A percentile compares a stretch with the other conserved stretches of the same genome.
phyloP scores from a whole-genome alignment of 1,140 invertebrate genomes.

The Orussus abietinus region DNA sequence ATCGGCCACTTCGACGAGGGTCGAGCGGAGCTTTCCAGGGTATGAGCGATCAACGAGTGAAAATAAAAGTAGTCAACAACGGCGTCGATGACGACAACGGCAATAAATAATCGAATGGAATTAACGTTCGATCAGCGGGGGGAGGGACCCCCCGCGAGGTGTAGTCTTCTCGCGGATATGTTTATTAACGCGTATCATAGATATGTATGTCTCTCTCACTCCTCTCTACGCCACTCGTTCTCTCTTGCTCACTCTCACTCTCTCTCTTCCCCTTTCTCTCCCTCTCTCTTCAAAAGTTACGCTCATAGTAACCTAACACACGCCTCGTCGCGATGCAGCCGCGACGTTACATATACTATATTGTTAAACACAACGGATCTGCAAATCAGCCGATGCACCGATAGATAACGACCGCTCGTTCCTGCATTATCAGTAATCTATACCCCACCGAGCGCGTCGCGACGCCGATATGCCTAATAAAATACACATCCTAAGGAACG shows the following conservation, averaged over 20 bases:
- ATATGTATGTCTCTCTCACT: slow-evolving; percentile 17
- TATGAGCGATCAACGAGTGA: too few species aligned
- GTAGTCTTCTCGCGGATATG: slow-evolving; percentile 24
- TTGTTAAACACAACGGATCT: slow-evolving; percentile 47
- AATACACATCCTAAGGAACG: too few species aligned
- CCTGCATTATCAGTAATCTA: slow-evolving; percentile 5
- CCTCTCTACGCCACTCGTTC: slow-evolving; percentile 18
- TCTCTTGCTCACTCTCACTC: slow-evolving; percentile 13
- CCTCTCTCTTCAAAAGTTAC: neutral
- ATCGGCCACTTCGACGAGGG: too few species aligned
- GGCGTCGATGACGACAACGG: too few species aligned
- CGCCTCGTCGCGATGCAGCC: slow-evolving; percentile 19
- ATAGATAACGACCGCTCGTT: slow-evolving; percentile 3
- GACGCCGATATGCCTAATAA: slow-evolving; percentile 7
- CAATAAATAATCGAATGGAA: too few species aligned
- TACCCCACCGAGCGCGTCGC: slow-evolving; percentile 4
- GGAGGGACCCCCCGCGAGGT: too few species aligned
- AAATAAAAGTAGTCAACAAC: too few species aligned
- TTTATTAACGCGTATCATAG: slow-evolving; percentile 22
- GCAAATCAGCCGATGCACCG: slow-evolving; percentile 22
- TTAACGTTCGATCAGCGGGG: too few species aligned
- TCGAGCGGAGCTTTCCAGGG: too few species aligned
- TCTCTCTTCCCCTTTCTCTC: slow-evolving; percentile 2
- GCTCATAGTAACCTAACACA: slow-evolving; percentile 6
- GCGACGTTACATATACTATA: slow-evolving; percentile 43